A percentile compares a stretch with the other conserved stretches of the same genome.
These are phyloP conservation scores for Drosophila bifasciata DNA, from an alignment of 1,140 invertebrate species.

Conservation along the genomic window DNA sequence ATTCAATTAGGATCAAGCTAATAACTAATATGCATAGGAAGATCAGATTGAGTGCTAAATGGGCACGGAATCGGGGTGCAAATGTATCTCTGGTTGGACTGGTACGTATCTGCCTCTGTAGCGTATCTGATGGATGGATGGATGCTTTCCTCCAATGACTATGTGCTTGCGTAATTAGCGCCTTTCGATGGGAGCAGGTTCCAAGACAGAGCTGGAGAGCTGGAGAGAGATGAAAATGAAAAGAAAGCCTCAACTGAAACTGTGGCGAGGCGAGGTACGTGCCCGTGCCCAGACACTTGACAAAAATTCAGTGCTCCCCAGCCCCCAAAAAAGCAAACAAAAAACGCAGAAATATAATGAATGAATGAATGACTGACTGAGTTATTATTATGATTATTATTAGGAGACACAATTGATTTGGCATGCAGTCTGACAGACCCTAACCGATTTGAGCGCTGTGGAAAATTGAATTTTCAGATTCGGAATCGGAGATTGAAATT, in stretches of 20 bases:
- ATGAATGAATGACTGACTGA: conserved; percentile 15
- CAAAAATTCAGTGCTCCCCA: conserved; percentile 57
- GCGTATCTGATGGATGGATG: conserved; percentile 29
- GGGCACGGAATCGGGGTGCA: conserved; percentile 22
- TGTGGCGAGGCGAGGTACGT: conserved; percentile 36
- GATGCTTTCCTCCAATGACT: conserved; percentile 40
- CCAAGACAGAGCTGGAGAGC: neutral
- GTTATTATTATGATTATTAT: conserved; percentile 63
- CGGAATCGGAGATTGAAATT: conserved; percentile 49
- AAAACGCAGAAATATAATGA: conserved; percentile 7
- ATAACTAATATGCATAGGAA: conserved; percentile 76
- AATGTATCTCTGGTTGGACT: conserved; percentile 18
- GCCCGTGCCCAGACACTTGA: conserved; percentile 54
- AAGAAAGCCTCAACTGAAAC: conserved; percentile 43
- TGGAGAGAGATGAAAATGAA: conserved; percentile 48
- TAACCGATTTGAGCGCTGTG: conserved; percentile 70
- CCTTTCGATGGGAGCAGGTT: conserved; percentile 24
- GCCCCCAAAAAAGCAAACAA: conserved; percentile 20
- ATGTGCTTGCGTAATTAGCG: conserved; percentile 77
- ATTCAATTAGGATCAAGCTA: conserved; percentile 71
- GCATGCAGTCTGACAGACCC: conserved; percentile 69
- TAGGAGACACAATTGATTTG: conserved; percentile 72
- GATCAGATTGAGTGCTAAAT: conserved; percentile 50
- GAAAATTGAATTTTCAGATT: conserved; percentile 60
- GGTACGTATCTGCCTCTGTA: conserved; percentile 20